These are phyloP conservation scores for Forbesichthys papilliferus DNA, from an alignment of 2,113 vertebrate genomes.

Conservation along the genomic window DNA sequence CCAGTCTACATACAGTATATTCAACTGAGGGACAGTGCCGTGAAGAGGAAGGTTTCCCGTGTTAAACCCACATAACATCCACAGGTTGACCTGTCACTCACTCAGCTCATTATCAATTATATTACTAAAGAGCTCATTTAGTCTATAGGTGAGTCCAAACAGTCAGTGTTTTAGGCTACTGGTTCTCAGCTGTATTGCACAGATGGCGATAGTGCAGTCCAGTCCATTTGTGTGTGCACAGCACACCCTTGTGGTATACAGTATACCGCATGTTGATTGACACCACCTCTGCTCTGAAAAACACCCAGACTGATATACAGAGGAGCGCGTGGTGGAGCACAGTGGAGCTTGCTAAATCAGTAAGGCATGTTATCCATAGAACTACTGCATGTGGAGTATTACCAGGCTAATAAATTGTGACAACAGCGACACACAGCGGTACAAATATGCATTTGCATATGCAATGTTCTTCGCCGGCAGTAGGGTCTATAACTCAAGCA, in stretches of 20 bases:
- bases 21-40: neutral
- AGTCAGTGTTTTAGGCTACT: slow-evolving; percentile 59
- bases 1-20: neutral
- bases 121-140: slow-evolving; percentile 67
- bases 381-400: too few species aligned
- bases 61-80: slow-evolving; percentile 43
- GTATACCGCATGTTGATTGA: too few species aligned
- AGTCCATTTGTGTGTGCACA: slow-evolving; percentile 1
- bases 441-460: too few species aligned
- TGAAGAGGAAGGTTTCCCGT: slow-evolving; percentile 33
- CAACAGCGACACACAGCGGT: too few species aligned
- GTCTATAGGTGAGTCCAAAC: slow-evolving; percentile 46
- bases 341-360: neutral
- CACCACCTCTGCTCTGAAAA: too few species aligned
- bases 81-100: slow-evolving; percentile 40
- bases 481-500: too few species aligned
- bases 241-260: slow-evolving; percentile 43
- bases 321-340: neutral
- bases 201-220: slow-evolving; percentile 22
- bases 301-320: too few species aligned
- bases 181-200: slow-evolving; percentile 22
- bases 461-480: too few species aligned
- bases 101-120: slow-evolving; percentile 74
- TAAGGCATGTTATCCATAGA: neutral
- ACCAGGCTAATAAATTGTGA: too few species aligned